Evolutionary conservation across 2,797 vertebrate genomes (phyloP), one percentile per base, ranked within the genome.

Genomic region (Tragelaphus oryx): DNA sequence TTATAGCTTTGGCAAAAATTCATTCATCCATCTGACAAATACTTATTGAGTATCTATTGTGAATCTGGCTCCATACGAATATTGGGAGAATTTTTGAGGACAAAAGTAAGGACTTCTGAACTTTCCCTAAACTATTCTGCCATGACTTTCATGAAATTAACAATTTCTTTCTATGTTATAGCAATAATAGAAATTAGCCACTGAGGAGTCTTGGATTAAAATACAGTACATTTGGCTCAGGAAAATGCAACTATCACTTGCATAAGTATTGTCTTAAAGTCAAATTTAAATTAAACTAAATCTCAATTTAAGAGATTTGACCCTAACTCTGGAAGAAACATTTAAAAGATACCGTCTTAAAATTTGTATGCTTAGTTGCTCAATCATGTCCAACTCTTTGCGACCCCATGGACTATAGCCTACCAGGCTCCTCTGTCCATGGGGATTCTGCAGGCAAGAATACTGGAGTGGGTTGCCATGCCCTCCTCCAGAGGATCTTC

Each of bases 121-220:
- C 33, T 92, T 8, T 80, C 68, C 57, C 83, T 60, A 80, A 44
- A 91, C 16, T 46, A 48, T 65, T 94, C 90, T 97, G 50, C 96
- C 85, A 33, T 93, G 93, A 96, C 48, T 37, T 91, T 22, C 20
- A 30, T 60, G 60, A 65, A 95, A 79, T 76, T 83, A 54, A 78
- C 83, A 96, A 93, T 94, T 93, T 97, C 26, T 75, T 97, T 89
- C 83, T 92, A n/a, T 50, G 14, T 84, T 96, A 44, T 93, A 93
- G 84, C 44, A 89, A 55, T 93, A 17, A 84, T n/a, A 28, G 30
- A 92, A 94, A 86, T 94, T 93, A 59, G 20, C 41, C 78, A 37
- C 28, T 74, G 59, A 89, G 65, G 50, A 65, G 14, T 55, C 48
- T 59, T 76, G 13, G n/a, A 24, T 92, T 71, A 80, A 94, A 94